Evolutionary conservation across 1,140 invertebrate genomes (phyloP).

Genomic region (Drosophila sp.): DNA sequence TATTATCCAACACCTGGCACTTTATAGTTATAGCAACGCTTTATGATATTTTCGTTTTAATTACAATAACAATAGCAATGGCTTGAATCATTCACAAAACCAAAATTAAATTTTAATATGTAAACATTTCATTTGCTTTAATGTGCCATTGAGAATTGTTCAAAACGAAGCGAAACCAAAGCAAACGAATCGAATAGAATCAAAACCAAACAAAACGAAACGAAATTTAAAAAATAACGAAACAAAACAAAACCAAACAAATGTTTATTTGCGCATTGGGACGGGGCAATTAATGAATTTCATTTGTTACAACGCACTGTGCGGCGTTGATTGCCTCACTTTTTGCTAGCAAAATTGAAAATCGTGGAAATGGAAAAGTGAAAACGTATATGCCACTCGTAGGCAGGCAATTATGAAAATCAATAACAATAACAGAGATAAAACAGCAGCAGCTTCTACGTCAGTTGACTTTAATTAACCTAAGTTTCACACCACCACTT

Average conservation of each 20-base stretch:
- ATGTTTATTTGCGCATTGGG: conserved; percentile 76
- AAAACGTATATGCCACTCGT: conserved; percentile 6
- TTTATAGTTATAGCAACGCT: neutral
- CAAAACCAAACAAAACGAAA: conserved; percentile 31
- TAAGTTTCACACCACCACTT: neutral
- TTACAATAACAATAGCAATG: conserved; percentile 53
- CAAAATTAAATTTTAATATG: conserved; percentile 49
- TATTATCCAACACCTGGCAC: conserved; percentile 7
- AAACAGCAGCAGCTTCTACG: neutral
- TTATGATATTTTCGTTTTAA: conserved; percentile 35
- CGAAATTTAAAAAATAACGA: conserved; percentile 26
- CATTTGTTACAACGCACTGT: conserved; percentile 49
- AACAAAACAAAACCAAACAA: conserved; percentile 41
- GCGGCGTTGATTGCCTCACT: conserved; percentile 61
- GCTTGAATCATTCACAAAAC: conserved; percentile 28
- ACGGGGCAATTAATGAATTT: conserved; percentile 74
- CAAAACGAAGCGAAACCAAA: conserved; percentile 9
- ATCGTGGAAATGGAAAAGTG: neutral
- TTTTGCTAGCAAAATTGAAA: conserved; percentile 30
- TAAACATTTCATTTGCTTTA: conserved; percentile 68
- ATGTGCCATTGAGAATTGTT: conserved; percentile 55
- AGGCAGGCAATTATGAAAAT: conserved; percentile 36
- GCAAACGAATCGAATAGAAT: conserved; percentile 2
- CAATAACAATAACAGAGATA: conserved; percentile 42
- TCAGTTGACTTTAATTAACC: conserved; percentile 57